Percentiles rank a stretch among this genome's conserved stretches.
These are phyloP conservation scores for Muscicapa comitata DNA, from an alignment of 2,797 vertebrate species.

Conservation along the genomic window DNA sequence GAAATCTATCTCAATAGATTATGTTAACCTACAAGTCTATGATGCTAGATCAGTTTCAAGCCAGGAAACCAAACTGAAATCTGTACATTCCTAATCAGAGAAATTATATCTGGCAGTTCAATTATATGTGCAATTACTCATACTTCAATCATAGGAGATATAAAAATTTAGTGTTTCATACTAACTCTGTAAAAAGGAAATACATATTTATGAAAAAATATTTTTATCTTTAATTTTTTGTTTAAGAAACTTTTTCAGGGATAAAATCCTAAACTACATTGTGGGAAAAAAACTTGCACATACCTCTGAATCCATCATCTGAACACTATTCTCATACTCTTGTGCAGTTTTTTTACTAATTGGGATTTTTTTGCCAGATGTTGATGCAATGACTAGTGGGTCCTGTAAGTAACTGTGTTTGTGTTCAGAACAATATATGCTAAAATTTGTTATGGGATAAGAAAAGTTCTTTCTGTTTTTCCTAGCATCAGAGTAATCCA, in stretches of 20 bases:
- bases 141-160: constrained; percentile 41
- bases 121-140: constrained; percentile 62
- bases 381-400: not conserved
- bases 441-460: not conserved
- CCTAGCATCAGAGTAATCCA: not conserved
- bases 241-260: not conserved
- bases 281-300: not conserved
- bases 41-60: constrained; percentile 31
- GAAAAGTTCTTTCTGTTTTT: not conserved
- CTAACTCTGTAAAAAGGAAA: constrained; percentile 5
- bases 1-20: constrained; percentile 45
- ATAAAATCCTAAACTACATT: not conserved
- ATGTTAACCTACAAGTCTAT: constrained; percentile 23
- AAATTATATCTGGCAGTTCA: constrained; percentile 62
- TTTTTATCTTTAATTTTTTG: constrained; percentile 13
- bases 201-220: constrained; percentile 27
- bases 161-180: constrained; percentile 23
- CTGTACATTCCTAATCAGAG: constrained; percentile 46
- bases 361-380: not conserved
- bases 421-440: not conserved
- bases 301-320: not conserved
- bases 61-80: constrained; percentile 39
- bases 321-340: not conserved
- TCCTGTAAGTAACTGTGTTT: not conserved
- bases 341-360: not conserved